Evolutionary conservation across 2,113 vertebrate species (phyloP), one percentile per base, ranked within the genome.

Genomic region (Barnardius zonarius): DNA sequence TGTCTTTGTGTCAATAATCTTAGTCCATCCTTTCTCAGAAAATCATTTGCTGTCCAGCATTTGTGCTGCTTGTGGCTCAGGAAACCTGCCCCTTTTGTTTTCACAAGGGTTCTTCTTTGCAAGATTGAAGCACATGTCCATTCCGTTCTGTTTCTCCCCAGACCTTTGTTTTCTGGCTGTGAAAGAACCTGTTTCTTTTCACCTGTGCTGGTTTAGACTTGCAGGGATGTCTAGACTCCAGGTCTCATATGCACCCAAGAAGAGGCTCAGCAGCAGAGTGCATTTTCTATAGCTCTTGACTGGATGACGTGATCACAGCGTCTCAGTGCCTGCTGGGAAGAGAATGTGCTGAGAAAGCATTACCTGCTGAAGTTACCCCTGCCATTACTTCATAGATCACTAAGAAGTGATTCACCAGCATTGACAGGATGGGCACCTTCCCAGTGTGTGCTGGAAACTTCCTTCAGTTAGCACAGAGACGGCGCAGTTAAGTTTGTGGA

Each of bases 341-440:
- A 31, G 85, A 96, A 96, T 96, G 81, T 93, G 96, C 94, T 96
- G 97, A 97, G 91, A 83, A 92, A 67, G 92, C 93, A 62, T 48
- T 77, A 73, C 87, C 66, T 64, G 64, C 70, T 84, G 94, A 96
- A 97, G 93, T 90, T 90, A 74, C 75, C 46, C 61, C 57, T 96
- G 87, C 12, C 57, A 3, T 96, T 94, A 95, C 69, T 49, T 96
- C 86, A 90, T 35, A 49, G 78, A 68, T 86, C 43, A 15, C 5
- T 8, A 48, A 90, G 64, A 93, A 95, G 67, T 91, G 61, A 95
- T 92, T 97, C 68, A 91, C 30, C 46, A 75, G 28, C 81, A 16
- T 7, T 25, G 75, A 93, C 35, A 75, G 73, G 51, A 83, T 48
- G 39, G 79, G 24, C 90, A 68, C 75, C 82, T 85, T 72, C 63